These are phyloP conservation scores for Allobates femoralis DNA, from an alignment of 2,797 vertebrate genomes.

Conservation along the genomic window DNA sequence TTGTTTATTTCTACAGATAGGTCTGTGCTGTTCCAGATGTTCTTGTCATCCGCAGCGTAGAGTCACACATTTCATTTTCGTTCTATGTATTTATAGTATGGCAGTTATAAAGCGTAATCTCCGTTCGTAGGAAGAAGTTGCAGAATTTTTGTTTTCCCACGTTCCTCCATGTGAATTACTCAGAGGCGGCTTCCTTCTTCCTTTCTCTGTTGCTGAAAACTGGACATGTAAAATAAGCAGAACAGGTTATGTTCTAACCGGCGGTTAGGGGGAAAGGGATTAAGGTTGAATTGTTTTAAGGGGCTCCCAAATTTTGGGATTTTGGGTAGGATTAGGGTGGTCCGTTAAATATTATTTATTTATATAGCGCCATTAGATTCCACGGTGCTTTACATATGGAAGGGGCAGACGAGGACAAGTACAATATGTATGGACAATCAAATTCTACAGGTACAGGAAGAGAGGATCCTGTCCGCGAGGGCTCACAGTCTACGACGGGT, in stretches of 20 bases:
- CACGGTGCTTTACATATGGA: too few species aligned
- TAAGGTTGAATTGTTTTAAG: too few species aligned
- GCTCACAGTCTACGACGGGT: too few species aligned
- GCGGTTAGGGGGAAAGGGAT: too few species aligned
- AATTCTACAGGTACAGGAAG: too few species aligned
- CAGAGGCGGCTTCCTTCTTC: slow-evolving; percentile 10
- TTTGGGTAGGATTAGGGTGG: too few species aligned
- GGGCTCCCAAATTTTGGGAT: too few species aligned
- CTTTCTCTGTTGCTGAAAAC: slow-evolving; percentile 40
- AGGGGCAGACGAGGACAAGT: too few species aligned
- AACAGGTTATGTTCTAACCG: not conserved
- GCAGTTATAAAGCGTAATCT: not conserved
- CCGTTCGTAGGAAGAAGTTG: not conserved
- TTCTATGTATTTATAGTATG: slow-evolving; percentile 25
- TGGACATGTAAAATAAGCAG: not conserved
- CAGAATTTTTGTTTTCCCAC: slow-evolving; percentile 49
- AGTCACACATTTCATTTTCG: not conserved
- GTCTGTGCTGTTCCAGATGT: slow-evolving; percentile 29
- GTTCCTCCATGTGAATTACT: slow-evolving; percentile 52
- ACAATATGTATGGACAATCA: too few species aligned
- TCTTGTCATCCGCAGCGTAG: slow-evolving; percentile 3
- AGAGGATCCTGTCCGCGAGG: too few species aligned
- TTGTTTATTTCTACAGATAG: slow-evolving; percentile 29
- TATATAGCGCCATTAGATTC: too few species aligned
- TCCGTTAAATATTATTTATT: too few species aligned